Conservation (phyloP, 92 coral and sea anemone species). For the Metridium senile region DNA sequence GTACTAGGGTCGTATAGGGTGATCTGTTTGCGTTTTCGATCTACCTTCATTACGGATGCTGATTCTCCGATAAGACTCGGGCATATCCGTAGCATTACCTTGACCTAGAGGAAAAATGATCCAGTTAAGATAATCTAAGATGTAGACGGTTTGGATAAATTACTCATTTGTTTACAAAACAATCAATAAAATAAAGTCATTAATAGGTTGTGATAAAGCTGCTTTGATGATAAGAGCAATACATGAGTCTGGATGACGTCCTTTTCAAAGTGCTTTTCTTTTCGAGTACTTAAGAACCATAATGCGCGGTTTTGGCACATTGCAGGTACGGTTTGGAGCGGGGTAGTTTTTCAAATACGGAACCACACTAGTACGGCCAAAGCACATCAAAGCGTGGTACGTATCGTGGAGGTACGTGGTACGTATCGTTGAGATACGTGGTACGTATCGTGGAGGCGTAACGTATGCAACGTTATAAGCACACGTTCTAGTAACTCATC, state of each 20-base stretch:
- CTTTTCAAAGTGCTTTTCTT: neutral
- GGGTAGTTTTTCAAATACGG: too few relatives aligned
- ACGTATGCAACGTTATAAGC: too few relatives aligned
- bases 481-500: too few relatives aligned
- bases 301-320: too few relatives aligned
- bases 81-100: constrained; percentile 93
- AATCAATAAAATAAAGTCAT: neutral
- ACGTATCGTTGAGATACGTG: too few relatives aligned
- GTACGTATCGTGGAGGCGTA: too few relatives aligned
- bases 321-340: too few relatives aligned
- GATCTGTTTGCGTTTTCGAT: constrained; percentile 86
- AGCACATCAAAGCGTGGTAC: too few relatives aligned
- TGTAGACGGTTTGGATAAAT: neutral
- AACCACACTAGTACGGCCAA: too few relatives aligned
- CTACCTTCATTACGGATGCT: constrained; percentile 96
- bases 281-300: neutral
- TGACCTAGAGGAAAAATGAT: constrained; percentile 55
- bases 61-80: constrained; percentile 99
- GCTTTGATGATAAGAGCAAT: neutral
- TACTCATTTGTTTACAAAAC: neutral
- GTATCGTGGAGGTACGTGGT: too few relatives aligned
- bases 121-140: neutral
- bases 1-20: constrained; percentile 96
- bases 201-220: neutral
- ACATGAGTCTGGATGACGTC: neutral